Conservation (phyloP, 2,888 invertebrate species). For the Chironomus tentans region DNA sequence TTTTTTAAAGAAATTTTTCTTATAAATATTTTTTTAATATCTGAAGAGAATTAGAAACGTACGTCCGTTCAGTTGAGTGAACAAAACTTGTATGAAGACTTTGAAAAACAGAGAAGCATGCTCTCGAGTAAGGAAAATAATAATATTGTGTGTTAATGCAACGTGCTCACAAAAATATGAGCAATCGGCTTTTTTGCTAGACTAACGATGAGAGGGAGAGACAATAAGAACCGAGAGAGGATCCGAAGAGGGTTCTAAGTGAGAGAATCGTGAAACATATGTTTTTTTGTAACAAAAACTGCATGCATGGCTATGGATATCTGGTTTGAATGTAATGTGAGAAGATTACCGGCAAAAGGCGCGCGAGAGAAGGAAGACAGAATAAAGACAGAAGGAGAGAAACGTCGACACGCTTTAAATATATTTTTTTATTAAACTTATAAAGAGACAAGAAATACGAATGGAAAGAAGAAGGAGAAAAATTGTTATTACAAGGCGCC, state of each 20-base stretch:
- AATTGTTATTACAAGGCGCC: neutral
- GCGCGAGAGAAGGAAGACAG: neutral
- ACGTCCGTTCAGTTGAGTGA: conserved; percentile 16
- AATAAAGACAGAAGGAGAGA: neutral
- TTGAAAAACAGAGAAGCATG: neutral
- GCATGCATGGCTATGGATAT: neutral
- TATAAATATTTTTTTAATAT: neutral
- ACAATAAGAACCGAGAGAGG: neutral
- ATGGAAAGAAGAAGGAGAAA: neutral
- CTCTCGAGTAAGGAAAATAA: neutral
- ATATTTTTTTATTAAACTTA: neutral
- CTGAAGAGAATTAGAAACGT: neutral
- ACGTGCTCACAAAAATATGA: neutral
- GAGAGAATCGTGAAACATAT: neutral
- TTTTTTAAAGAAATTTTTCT: neutral
- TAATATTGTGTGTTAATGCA: neutral
- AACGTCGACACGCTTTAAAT: conserved; percentile 5
- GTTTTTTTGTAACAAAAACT: neutral
- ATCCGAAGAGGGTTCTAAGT: too few relatives aligned
- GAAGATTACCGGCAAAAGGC: conserved; percentile 6
- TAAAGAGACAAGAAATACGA: neutral
- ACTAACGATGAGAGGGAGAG: neutral
- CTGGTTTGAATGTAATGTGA: neutral
- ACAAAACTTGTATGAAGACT: conserved; percentile 17
- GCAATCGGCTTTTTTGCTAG: neutral